A percentile compares a stretch with the other conserved stretches of the same genome.
Conservation (phyloP, 2,113 vertebrate genomes). For the Brachyhypopomus occidentalis region DNA sequence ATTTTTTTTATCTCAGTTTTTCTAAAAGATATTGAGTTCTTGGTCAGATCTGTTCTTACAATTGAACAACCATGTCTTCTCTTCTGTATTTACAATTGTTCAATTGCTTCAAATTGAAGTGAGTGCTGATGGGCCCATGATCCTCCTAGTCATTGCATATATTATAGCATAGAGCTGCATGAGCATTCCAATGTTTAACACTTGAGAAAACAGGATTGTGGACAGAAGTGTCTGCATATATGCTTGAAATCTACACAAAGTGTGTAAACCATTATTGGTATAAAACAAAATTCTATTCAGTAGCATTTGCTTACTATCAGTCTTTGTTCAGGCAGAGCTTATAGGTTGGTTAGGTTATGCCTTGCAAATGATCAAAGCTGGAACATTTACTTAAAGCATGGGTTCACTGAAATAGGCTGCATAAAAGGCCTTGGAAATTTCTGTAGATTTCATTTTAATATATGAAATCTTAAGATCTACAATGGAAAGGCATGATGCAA, state of each 20-base stretch:
- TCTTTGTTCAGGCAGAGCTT: neutral
- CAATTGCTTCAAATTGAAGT: constrained; percentile 66
- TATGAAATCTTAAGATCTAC: neutral
- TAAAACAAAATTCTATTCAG: neutral
- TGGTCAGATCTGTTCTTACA: neutral
- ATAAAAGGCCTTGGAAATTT: neutral
- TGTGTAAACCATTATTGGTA: too few species aligned
- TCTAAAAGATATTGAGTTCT: neutral
- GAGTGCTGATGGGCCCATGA: constrained; percentile 51
- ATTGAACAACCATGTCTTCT: neutral
- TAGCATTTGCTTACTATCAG: constrained; percentile 26
- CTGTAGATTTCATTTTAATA: neutral
- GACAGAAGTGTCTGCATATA: constrained; percentile 24
- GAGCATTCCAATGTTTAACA: constrained; percentile 22
- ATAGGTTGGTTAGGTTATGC: too few species aligned
- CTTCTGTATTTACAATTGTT: constrained; percentile 16
- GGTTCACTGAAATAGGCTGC: neutral
- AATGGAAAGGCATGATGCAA: neutral
- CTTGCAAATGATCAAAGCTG: neutral
- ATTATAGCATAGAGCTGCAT: constrained; percentile 10
- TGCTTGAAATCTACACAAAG: constrained; percentile 31
- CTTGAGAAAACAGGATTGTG: constrained; percentile 28
- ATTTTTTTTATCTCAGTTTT: constrained; percentile 15
- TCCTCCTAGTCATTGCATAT: constrained; percentile 45
- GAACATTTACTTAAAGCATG: neutral